phyloP scores from a whole-genome alignment of 2,113 vertebrate species.

The Climacteris rufus region DNA sequence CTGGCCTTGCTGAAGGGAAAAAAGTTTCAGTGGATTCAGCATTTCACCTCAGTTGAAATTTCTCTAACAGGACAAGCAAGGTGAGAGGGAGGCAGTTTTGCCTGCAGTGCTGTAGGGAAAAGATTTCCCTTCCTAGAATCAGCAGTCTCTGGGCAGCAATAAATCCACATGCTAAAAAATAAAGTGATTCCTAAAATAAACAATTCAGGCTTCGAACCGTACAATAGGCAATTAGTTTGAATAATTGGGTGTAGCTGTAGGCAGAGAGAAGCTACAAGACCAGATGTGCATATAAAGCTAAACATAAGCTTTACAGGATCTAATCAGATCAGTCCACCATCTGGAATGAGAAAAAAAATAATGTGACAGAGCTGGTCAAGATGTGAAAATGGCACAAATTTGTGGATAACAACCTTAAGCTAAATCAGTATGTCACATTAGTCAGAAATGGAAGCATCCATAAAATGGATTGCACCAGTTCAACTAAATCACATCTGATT shows the following conservation, averaged over 20 bases:
- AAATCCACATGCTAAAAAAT: constrained; percentile 10
- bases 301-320: not conserved
- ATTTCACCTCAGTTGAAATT: not conserved
- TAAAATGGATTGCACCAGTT: not conserved
- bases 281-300: constrained; percentile 25
- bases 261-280: constrained; percentile 24
- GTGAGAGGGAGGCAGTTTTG: not conserved
- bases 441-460: not conserved
- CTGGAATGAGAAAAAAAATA: constrained; percentile 9
- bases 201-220: not conserved
- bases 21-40: not conserved
- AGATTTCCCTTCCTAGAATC: not conserved
- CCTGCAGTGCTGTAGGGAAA: not conserved
- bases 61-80: not conserved
- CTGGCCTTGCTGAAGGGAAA: not conserved
- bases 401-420: not conserved
- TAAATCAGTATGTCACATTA: not conserved
- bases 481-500: not conserved
- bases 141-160: not conserved
- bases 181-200: constrained; percentile 19
- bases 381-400: not conserved
- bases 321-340: constrained; percentile 42
- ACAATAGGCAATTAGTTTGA: constrained; percentile 26
- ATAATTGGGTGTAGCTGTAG: constrained; percentile 20
- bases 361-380: not conserved